Evolutionary conservation across 2,797 vertebrate species (phyloP).

Genomic region (Martes flavigula): DNA sequence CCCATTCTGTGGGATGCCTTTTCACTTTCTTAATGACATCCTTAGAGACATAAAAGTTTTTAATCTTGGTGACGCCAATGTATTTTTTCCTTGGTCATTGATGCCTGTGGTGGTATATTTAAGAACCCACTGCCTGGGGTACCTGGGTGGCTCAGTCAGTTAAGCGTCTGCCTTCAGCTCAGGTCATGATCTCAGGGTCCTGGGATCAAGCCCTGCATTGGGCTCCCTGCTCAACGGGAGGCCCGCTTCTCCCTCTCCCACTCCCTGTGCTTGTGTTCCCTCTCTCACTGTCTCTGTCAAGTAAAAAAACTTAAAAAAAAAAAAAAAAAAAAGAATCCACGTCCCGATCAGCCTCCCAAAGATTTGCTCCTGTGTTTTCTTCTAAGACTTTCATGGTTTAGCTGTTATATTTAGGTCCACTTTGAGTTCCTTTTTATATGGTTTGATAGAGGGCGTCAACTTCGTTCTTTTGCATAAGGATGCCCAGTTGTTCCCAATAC

Average conservation of each 20-base stretch:
- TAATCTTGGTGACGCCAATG: background rate
- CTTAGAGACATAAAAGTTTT: background rate
- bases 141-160: too few species aligned
- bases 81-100: background rate
- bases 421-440: background rate
- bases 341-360: background rate
- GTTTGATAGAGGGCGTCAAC: background rate
- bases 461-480: background rate
- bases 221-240: too few species aligned
- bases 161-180: too few species aligned
- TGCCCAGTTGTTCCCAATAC: background rate
- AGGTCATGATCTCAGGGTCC: too few species aligned
- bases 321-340: too few species aligned
- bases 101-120: background rate
- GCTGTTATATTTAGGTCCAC: background rate
- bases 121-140: background rate
- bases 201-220: too few species aligned
- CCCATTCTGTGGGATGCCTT: background rate
- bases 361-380: background rate
- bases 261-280: too few species aligned
- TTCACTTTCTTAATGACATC: background rate
- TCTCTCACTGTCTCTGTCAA: too few species aligned
- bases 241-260: too few species aligned
- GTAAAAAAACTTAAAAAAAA: too few species aligned
- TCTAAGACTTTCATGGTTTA: background rate